phyloP scores from a whole-genome alignment of 1,140 invertebrate genomes.

The Cotesia typhae region DNA sequence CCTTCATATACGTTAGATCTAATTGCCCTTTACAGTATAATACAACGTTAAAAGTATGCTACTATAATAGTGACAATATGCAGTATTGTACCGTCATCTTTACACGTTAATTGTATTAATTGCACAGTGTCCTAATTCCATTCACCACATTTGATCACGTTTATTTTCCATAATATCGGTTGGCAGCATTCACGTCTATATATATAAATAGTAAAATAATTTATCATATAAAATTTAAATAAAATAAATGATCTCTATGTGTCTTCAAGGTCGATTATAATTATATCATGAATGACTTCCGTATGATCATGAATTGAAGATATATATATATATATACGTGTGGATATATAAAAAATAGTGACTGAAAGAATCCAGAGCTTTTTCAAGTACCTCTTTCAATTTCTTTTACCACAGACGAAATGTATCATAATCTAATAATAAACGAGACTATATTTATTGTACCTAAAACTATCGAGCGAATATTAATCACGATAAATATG shows the following conservation, averaged over 20 bases:
- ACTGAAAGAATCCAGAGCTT: constrained; percentile 27
- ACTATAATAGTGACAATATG: constrained; percentile 15
- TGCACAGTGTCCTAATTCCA: constrained; percentile 9
- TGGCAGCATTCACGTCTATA: not conserved
- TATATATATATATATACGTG: constrained; percentile 19
- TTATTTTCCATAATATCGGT: not conserved
- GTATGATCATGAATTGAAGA: not conserved
- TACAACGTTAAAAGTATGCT: not conserved
- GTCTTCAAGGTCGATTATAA: constrained; percentile 28
- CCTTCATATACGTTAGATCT: constrained; percentile 27
- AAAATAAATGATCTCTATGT: constrained; percentile 6
- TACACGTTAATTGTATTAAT: constrained; percentile 34
- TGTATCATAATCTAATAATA: constrained; percentile 31
- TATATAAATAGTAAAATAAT: not conserved
- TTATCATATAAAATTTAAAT: not conserved
- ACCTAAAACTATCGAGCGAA: constrained; percentile 12
- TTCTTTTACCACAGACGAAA: constrained; percentile 25
- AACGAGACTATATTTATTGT: constrained; percentile 14
- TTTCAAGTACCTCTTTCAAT: constrained; percentile 19
- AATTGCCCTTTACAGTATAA: not conserved
- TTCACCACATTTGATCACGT: no score
- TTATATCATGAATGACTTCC: constrained; percentile 3
- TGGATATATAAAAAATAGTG: constrained; percentile 22
- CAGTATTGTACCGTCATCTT: constrained; percentile 26
- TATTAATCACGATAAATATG: constrained; percentile 1